Evolutionary conservation across 2,113 vertebrate genomes (phyloP).

Genomic region (Clarias batrachus): DNA sequence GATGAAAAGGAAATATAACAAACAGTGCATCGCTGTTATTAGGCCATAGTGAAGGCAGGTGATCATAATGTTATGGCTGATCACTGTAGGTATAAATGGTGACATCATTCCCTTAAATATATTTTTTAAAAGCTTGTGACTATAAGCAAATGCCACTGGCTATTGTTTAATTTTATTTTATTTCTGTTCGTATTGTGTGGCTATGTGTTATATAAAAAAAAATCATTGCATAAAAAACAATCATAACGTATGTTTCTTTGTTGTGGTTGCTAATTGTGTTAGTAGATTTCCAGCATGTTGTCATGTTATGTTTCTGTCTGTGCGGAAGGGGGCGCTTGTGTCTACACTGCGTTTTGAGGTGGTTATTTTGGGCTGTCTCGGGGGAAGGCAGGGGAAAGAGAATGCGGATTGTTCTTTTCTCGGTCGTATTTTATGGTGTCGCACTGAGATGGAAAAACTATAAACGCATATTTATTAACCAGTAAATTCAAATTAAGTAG

Average conservation of each 20-base stretch:
- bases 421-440: neutral
- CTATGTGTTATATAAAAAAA: neutral
- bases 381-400: neutral
- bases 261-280: neutral
- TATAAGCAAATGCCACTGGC: neutral
- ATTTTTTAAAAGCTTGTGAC: neutral
- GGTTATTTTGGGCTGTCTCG: constrained; percentile 32
- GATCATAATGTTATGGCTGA: no score
- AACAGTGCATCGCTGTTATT: no score
- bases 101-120: neutral
- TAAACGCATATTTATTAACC: neutral
- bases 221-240: neutral
- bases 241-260: neutral
- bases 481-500: constrained; percentile 1
- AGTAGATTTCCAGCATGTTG: neutral
- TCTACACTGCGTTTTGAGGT: neutral
- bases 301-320: neutral
- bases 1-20: no score
- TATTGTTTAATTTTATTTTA: no score
- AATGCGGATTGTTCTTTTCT: constrained; percentile 19
- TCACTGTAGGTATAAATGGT: neutral
- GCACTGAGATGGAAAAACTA: constrained; percentile 10
- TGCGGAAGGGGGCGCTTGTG: constrained; percentile 18
- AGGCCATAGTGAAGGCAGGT: no score
- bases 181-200: neutral